Conservation (phyloP, 2,797 vertebrate species). For the Lithobates sylvaticus region DNA sequence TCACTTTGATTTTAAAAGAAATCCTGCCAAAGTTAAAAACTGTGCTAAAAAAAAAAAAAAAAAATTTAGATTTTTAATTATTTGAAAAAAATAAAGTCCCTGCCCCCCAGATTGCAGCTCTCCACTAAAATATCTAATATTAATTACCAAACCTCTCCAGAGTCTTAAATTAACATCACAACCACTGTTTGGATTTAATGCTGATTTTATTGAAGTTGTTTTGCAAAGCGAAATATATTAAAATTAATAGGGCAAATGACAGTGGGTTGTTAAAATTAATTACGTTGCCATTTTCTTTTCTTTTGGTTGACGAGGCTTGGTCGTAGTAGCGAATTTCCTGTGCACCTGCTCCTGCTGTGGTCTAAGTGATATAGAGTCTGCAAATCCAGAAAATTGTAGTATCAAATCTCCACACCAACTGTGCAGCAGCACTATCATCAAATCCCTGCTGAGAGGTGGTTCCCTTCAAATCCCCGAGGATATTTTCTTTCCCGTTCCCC, state of each 20-base stretch:
- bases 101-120: not conserved
- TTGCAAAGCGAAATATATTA: slow-evolving; percentile 50
- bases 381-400: slow-evolving; percentile 70
- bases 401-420: slow-evolving; percentile 70
- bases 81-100: not conserved
- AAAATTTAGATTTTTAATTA: not conserved
- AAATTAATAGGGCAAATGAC: slow-evolving; percentile 60
- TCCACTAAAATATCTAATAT: slow-evolving; percentile 33
- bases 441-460: slow-evolving; percentile 62
- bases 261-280: slow-evolving; percentile 60
- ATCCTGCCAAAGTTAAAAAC: not conserved
- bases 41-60: not conserved
- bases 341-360: slow-evolving; percentile 74
- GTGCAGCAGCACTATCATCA: slow-evolving; percentile 63
- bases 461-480: slow-evolving; percentile 62
- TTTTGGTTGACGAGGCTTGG: slow-evolving; percentile 56
- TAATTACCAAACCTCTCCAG: slow-evolving; percentile 45
- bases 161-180: slow-evolving; percentile 32
- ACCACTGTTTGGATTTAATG: slow-evolving; percentile 57
- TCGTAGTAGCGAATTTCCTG: slow-evolving; percentile 65
- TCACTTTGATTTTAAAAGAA: not conserved
- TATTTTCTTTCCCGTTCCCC: slow-evolving; percentile 38
- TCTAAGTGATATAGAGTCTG: slow-evolving; percentile 71
- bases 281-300: slow-evolving; percentile 61
- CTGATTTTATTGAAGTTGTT: slow-evolving; percentile 44